These are phyloP conservation scores for Myotis vivesi DNA, from an alignment of 2,797 vertebrate genomes.

Conservation along the genomic window DNA sequence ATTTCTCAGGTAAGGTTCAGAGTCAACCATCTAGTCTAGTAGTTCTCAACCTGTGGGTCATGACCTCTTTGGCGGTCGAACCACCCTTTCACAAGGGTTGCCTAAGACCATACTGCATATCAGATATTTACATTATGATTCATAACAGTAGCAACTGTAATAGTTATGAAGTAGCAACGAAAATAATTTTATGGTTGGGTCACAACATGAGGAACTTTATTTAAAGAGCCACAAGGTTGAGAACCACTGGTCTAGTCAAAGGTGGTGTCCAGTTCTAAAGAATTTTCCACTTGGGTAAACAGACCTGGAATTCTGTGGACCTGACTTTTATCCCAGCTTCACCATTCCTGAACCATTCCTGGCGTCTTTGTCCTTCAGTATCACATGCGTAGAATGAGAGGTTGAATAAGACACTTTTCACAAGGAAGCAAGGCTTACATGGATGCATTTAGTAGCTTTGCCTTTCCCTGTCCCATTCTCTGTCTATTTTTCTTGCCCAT, in stretches of 20 bases:
- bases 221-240: too few species aligned
- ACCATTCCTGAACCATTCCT: background rate
- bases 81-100: too few species aligned
- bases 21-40: background rate
- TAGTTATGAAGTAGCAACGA: too few species aligned
- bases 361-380: background rate
- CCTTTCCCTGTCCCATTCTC: background rate
- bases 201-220: too few species aligned
- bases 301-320: background rate
- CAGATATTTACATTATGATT: too few species aligned
- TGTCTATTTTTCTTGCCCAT: background rate
- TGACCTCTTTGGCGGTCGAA: too few species aligned
- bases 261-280: background rate
- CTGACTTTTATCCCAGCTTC: background rate
- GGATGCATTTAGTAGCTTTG: background rate
- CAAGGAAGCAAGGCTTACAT: background rate
- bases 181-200: too few species aligned
- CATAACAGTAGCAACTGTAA: too few species aligned
- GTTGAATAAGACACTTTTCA: background rate
- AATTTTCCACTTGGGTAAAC: background rate
- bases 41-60: too few species aligned
- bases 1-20: background rate
- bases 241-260: background rate
- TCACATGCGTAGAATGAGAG: background rate
- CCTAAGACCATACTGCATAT: too few species aligned